These are phyloP conservation scores for Salvelinus namaycush DNA, from an alignment of 2,113 vertebrate species.

Conservation along the genomic window DNA sequence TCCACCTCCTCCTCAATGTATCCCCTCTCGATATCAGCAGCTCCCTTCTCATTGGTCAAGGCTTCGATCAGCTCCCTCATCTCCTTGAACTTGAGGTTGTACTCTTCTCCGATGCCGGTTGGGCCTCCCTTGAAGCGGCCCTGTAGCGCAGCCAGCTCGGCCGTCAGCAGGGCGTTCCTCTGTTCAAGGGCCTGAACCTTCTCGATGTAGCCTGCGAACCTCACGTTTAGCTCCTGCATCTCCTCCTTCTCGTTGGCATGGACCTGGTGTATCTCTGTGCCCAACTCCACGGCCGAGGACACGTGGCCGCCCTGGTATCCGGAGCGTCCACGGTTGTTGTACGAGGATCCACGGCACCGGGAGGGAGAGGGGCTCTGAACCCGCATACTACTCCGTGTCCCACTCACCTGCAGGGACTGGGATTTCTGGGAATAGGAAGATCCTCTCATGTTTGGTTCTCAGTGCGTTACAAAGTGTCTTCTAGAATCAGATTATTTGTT, in stretches of 20 bases:
- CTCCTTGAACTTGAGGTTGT: conserved; percentile 73
- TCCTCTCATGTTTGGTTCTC: conserved; percentile 69
- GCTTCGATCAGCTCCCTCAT: conserved; percentile 76
- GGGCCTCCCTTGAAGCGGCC: conserved; percentile 61
- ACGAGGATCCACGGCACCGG: conserved; percentile 67
- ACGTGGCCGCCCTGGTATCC: conserved; percentile 53
- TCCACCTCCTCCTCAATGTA: conserved; percentile 69
- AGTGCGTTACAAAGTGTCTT: background rate
- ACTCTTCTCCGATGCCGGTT: conserved; percentile 68
- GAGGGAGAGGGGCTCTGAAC: conserved; percentile 74
- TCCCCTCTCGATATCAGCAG: conserved; percentile 68
- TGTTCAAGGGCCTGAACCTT: conserved; percentile 79
- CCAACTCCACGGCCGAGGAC: conserved; percentile 43
- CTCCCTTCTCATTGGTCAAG: conserved; percentile 73
- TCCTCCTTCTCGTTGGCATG: conserved; percentile 76
- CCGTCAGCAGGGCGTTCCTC: conserved; percentile 59
- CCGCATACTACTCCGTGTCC: conserved; percentile 64
- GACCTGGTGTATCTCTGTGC: conserved; percentile 71
- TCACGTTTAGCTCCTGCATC: conserved; percentile 78
- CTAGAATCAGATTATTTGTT: background rate
- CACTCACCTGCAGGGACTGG: conserved; percentile 72
- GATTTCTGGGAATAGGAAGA: conserved; percentile 75
- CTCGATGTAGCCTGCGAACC: conserved; percentile 76
- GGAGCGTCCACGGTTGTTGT: conserved; percentile 56
- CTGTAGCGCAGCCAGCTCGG: conserved; percentile 63